A percentile compares a stretch with the other conserved stretches of the same genome.
These are phyloP conservation scores for Oncopodura yosiiana DNA, from an alignment of 1,140 invertebrate genomes.

Conservation along the genomic window DNA sequence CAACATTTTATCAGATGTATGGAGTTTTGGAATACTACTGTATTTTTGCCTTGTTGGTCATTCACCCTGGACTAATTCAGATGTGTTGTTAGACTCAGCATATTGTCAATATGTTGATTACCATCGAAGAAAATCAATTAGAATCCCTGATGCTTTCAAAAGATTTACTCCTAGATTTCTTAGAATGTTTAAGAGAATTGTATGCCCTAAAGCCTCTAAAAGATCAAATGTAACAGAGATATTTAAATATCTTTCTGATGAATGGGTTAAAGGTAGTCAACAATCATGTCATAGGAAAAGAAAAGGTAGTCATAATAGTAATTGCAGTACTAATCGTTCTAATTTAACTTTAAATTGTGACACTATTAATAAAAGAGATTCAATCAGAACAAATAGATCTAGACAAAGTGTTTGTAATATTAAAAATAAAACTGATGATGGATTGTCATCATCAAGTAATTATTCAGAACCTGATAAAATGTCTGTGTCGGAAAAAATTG, in stretches of 20 bases:
- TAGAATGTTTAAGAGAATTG: constrained; percentile 58
- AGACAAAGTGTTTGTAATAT: constrained; percentile 47
- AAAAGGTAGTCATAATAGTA: too few relatives aligned
- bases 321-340: too few relatives aligned
- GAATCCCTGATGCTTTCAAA: constrained; percentile 53
- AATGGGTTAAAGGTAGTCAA: constrained; percentile 48
- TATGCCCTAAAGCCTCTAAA: constrained; percentile 64
- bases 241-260: constrained; percentile 62
- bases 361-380: too few relatives aligned
- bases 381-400: too few relatives aligned
- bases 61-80: constrained; percentile 66
- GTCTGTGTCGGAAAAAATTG: constrained; percentile 7
- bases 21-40: constrained; percentile 64
- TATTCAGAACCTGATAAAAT: too few relatives aligned
- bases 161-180: constrained; percentile 55
- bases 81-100: constrained; percentile 49
- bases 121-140: constrained; percentile 58
- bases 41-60: constrained; percentile 63
- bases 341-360: too few relatives aligned
- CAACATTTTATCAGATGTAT: constrained; percentile 55
- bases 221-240: constrained; percentile 61
- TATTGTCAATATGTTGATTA: constrained; percentile 62
- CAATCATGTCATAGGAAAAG: too few relatives aligned
- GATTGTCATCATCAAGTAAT: too few relatives aligned
- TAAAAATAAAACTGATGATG: too few relatives aligned